Evolutionary conservation across 2,797 vertebrate species (phyloP), one percentile per base, ranked within the genome.

Genomic region (Pyrocephalus nanus): DNA sequence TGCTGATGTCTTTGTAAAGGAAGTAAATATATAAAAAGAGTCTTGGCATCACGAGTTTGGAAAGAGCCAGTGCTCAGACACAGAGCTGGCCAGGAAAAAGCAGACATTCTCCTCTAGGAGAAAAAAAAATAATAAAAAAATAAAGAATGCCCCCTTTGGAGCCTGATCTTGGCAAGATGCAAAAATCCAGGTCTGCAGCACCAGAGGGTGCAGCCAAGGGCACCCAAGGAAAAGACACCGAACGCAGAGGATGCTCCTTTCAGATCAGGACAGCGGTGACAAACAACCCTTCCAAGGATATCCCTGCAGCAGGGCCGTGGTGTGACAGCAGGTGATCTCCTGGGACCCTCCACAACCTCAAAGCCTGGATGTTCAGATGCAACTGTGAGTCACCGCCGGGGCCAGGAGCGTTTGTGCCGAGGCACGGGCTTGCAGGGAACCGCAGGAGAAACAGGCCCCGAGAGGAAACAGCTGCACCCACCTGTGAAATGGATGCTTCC

Each of bases 381-480:
- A 34, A 36, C 15, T 2, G 12, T 71, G 78, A 91, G 30, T 80
- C 93, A 80, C 48, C 36, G 25, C 6, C 65, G 8, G 0, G 5
- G 47, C 38, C 82, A 62, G 75, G 22, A 29, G 48, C 13, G 3
- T 17, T 30, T 54, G 65, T 81, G 55, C 70, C 18, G 9, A 79
- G 60, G 65, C 50, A 15, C 0, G 1, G 64, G 55, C 72, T 70
- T 57, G 64, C 61, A 75, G 60, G 26, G 72, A 91, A 8, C 69
- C 40, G 55, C 73, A 58, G 58, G 51, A 95, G 57, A 65, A 88
- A 86, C 26, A 74, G 74, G 71, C 85, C 85, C 82, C 22, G 51
- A 75, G 82, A 95, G 66, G 79, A 92, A 86, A 83, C 57, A 83
- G 4, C 76, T 88, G 88, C 86, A 86, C 76, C 83, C 88, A 90